Conservation (phyloP, 2,113 vertebrate genomes). For the Eulacestoma nigropectus region DNA sequence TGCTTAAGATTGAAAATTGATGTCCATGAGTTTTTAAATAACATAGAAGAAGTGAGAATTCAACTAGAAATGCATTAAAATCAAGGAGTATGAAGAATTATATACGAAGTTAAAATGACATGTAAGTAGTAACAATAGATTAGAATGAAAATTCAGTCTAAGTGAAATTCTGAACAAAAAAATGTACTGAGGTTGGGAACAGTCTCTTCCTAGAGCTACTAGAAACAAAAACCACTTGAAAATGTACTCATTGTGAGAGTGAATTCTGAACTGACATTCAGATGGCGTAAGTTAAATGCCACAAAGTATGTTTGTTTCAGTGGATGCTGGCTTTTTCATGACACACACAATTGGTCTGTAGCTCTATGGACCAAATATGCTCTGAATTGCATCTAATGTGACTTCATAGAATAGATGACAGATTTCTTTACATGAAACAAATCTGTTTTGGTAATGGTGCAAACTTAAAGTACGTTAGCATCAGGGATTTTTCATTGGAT, state of each 20-base stretch:
- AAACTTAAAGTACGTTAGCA: neutral
- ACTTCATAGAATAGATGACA: neutral
- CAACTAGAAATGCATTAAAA: neutral
- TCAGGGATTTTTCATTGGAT: neutral
- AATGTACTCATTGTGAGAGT: neutral
- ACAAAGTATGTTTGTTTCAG: neutral
- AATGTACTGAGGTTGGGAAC: neutral
- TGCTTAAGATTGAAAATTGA: neutral
- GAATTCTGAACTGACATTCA: neutral
- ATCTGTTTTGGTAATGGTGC: neutral
- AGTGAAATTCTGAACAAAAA: neutral
- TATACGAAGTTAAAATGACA: neutral
- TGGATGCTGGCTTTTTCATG: neutral
- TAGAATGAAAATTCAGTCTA: neutral
- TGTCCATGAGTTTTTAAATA: neutral
- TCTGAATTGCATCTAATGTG: neutral
- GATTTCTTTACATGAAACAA: neutral
- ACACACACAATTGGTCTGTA: neutral
- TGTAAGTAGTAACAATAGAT: neutral
- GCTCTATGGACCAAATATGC: neutral
- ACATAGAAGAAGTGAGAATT: neutral
- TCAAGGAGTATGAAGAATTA: neutral
- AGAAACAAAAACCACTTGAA: neutral
- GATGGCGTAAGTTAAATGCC: neutral
- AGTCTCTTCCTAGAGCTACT: neutral